A percentile compares a stretch with the other conserved stretches of the same genome.
These are phyloP conservation scores for Diplolepis rosae DNA, from an alignment of 2,888 invertebrate species.

Conservation along the genomic window DNA sequence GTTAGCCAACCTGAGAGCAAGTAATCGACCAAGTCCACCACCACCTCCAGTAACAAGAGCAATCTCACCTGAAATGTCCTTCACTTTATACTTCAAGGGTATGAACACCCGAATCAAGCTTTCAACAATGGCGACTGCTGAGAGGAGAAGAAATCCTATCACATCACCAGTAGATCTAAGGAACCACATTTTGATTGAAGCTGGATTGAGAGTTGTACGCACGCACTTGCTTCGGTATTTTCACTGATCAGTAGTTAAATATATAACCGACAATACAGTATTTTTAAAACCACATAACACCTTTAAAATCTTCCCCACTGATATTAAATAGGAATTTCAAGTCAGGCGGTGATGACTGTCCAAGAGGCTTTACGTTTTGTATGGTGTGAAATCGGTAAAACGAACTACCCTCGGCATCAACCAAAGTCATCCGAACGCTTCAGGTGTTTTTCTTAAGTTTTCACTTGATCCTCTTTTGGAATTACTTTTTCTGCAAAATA, in stretches of 20 bases:
- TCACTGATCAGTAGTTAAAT: neutral
- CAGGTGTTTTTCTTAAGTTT: no score
- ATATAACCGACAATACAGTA: neutral
- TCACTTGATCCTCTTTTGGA: no score
- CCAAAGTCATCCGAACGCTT: conserved; percentile 18
- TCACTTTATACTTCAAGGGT: conserved; percentile 79
- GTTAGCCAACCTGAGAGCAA: conserved; percentile 84
- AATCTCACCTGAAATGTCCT: conserved; percentile 83
- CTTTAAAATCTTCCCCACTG: neutral
- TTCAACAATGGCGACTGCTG: conserved; percentile 75
- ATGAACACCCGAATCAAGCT: conserved; percentile 75
- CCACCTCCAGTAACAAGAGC: conserved; percentile 94
- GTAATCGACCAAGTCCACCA: conserved; percentile 86
- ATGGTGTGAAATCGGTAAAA: neutral
- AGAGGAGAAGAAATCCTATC: conserved; percentile 76
- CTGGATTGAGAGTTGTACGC: neutral
- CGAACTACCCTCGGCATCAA: neutral
- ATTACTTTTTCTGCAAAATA: no score
- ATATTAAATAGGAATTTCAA: neutral
- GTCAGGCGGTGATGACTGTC: neutral
- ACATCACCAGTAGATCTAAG: conserved; percentile 77
- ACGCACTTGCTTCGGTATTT: neutral
- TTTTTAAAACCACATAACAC: neutral
- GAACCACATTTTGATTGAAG: conserved; percentile 67
- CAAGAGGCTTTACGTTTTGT: neutral